Evolutionary conservation across 2,888 invertebrate species (phyloP).

Genomic region (Pasiphila rectangulata): DNA sequence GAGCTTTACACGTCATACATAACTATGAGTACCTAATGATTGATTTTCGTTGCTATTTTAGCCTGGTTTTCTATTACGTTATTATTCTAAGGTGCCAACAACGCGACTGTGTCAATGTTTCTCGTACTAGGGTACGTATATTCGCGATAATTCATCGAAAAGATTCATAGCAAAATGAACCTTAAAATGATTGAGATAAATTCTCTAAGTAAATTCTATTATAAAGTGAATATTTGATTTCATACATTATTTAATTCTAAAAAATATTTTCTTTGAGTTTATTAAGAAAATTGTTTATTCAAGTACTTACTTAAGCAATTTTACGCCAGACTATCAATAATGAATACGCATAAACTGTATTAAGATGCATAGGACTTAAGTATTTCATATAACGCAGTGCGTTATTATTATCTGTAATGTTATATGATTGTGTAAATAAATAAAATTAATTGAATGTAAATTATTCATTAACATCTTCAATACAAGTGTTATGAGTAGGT

Average conservation of each 20-base stretch:
- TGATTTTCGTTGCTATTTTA: no score
- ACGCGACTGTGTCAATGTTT: constrained; percentile 44
- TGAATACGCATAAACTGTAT: no score
- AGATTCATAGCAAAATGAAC: constrained; percentile 39
- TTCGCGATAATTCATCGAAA: constrained; percentile 60
- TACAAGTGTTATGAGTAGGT: constrained; percentile 67
- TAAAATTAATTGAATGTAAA: no score
- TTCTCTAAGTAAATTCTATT: constrained; percentile 39
- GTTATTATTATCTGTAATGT: no score
- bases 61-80: no score
- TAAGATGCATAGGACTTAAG: no score
- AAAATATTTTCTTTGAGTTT: constrained; percentile 58
- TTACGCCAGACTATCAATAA: constrained; percentile 24
- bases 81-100: no score
- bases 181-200: fast-evolving
- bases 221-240: constrained; percentile 35
- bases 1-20: no score
- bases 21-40: no score
- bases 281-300: constrained; percentile 43
- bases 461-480: constrained; percentile 49
- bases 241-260: constrained; percentile 71
- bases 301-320: constrained; percentile 24
- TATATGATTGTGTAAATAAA: no score
- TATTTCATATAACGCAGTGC: no score
- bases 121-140: constrained; percentile 77